Evolutionary conservation across 2,888 invertebrate genomes (phyloP), one percentile per base, ranked within the genome.

Genomic region (Drosophila infuscata): DNA sequence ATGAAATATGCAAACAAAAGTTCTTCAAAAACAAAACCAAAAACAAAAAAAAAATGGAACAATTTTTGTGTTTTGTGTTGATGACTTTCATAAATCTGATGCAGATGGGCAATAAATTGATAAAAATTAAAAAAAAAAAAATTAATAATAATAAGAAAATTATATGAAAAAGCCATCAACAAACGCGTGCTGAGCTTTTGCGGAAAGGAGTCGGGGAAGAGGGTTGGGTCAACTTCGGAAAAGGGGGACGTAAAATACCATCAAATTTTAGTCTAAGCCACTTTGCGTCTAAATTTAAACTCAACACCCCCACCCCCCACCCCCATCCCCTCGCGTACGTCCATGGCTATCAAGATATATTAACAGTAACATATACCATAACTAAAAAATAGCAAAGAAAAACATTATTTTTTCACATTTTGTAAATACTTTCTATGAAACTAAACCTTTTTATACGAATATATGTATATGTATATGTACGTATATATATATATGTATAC

Each of bases 341-440:
- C 46, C 46, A 25, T 25, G 46, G 46, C 46, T 25, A 46, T 46
- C 46, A 15, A 8, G 17, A 64, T 38, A 48, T 32, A 54, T 59
- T 43, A 29, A 48, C 25, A 43, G 33, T 33, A 61, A 52, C 43
- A 35, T 11, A 33, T n/a, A 30, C 38, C 48, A 33, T 49, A 41
- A 25, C 3, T 25, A 25, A 25, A 17, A 51, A 35, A 59, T 59
- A 56, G 41, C 49, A 57, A 46, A 38, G 25, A 33, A 43, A 51
- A 58, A n/a, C 51, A 58, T 25, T 29, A 53, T 48, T 62, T 66
- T 46, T 20, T 15, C 12, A 67, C 48, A 53, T 69, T 61, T 69
- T 70, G 76, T 79, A 79, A 58, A 79, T 76, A 69, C 15, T 74
- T 59, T 60, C 25, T 48, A 51, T n/a, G 20, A 53, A 3, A 32